A percentile compares a stretch with the other conserved stretches of the same genome.
phyloP scores from a whole-genome alignment of 2,113 vertebrate genomes.

The Prochilodus magdalenae region DNA sequence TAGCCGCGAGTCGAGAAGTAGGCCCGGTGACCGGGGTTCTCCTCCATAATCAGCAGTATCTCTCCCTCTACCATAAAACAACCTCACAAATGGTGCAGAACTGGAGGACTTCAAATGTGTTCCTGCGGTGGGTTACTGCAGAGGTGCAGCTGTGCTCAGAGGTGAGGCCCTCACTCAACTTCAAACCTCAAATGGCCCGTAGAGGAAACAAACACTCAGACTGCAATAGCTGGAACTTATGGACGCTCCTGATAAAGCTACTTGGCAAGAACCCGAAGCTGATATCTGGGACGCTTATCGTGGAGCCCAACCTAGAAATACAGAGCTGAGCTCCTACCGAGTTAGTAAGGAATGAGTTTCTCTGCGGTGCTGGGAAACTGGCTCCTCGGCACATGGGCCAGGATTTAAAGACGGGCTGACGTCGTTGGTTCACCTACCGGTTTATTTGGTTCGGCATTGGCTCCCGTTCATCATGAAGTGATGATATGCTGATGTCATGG shows the following conservation, averaged over 20 bases:
- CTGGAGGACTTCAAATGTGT: slow-evolving; percentile 2
- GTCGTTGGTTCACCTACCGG: not conserved
- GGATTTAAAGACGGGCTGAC: not conserved
- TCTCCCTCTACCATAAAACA: slow-evolving; percentile 19
- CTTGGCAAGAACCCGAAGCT: not conserved
- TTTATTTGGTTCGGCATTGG: not conserved
- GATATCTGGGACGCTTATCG: not conserved
- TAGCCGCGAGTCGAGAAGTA: slow-evolving; percentile 10
- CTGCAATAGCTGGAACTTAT: not conserved
- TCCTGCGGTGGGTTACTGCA: not conserved
- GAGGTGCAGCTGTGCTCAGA: not conserved
- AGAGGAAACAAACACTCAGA: slow-evolving; percentile 22
- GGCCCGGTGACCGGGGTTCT: slow-evolving; percentile 25
- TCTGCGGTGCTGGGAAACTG: slow-evolving; percentile 13
- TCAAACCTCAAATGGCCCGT: not conserved
- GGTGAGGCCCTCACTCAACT: not conserved
- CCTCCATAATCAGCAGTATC: slow-evolving; percentile 42
- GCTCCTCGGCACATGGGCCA: not conserved
- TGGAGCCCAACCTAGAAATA: not conserved
- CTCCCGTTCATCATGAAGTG: no score
- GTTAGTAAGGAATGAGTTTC: not conserved
- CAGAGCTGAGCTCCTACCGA: not conserved
- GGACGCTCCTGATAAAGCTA: not conserved
- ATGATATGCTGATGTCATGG: no score
- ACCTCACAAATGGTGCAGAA: slow-evolving; percentile 42